Percentiles rank a stretch among this genome's conserved stretches.
Conservation (phyloP, 1,140 invertebrate genomes). For the Drosophila tristis region DNA sequence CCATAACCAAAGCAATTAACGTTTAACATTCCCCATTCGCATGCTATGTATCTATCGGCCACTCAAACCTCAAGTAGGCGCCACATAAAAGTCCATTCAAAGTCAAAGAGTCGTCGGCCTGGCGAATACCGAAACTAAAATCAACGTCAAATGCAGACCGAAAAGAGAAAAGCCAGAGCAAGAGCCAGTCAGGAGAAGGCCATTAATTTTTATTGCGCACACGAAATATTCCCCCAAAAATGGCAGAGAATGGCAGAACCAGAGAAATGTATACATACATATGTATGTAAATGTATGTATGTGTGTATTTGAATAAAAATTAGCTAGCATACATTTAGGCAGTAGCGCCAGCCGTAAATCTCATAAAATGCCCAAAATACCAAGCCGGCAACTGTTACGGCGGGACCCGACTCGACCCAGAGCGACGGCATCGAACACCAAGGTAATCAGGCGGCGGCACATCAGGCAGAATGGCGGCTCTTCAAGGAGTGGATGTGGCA, state of each 20-base stretch:
- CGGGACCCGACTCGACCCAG: constrained; percentile 6
- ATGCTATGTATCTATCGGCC: constrained; percentile 30
- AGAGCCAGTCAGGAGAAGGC: constrained; percentile 46
- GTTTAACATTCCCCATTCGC: constrained; percentile 34
- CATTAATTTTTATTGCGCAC: constrained; percentile 76
- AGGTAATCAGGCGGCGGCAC: constrained; percentile 52
- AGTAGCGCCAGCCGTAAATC: constrained; percentile 57
- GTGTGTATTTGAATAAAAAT: constrained; percentile 76
- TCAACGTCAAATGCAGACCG: constrained; percentile 65
- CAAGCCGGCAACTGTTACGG: constrained; percentile 74
- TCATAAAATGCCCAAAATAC: constrained; percentile 60
- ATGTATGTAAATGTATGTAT: background rate
- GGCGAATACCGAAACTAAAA: constrained; percentile 64
- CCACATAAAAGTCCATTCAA: constrained; percentile 58
- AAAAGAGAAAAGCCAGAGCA: constrained; percentile 9
- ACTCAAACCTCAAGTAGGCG: constrained; percentile 43
- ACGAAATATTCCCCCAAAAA: constrained; percentile 40
- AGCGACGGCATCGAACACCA: constrained; percentile 43
- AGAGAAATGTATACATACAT: constrained; percentile 7
- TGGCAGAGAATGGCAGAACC: constrained; percentile 13
- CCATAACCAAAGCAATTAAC: constrained; percentile 51
- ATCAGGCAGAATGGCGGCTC: constrained; percentile 10
- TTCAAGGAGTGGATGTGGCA: constrained; percentile 8
- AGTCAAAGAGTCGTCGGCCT: constrained; percentile 18
- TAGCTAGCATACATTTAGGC: constrained; percentile 74